Evolutionary conservation across 2,113 vertebrate species (phyloP).

Genomic region (Sturnus vulgaris): DNA sequence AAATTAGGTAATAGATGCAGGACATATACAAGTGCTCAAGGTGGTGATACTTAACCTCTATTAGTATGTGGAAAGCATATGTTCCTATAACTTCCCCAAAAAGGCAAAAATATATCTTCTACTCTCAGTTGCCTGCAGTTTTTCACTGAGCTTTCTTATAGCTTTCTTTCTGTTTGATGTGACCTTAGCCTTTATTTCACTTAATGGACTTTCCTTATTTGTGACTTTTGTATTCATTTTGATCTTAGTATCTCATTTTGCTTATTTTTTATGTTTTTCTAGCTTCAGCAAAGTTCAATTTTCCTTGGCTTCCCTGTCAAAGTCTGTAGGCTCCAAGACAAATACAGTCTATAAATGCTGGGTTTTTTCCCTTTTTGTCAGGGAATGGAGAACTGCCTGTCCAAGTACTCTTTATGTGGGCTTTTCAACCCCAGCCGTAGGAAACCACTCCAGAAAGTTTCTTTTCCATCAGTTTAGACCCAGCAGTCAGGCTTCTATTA

Average conservation of each 20-base stretch:
- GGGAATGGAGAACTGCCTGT: not conserved
- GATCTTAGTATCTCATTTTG: not conserved
- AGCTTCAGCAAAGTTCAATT: not conserved
- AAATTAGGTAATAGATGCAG: not conserved
- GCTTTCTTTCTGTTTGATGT: not conserved
- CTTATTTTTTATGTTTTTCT: not conserved
- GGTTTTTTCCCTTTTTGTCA: not conserved
- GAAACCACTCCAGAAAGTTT: constrained; percentile 27
- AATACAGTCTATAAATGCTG: not conserved
- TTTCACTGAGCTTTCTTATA: not conserved
- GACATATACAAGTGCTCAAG: not conserved
- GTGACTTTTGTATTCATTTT: not conserved
- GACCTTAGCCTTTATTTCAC: not conserved
- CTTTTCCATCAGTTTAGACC: not conserved
- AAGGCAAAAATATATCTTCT: not conserved
- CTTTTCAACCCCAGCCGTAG: not conserved
- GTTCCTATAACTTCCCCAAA: not conserved
- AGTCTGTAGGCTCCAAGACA: not conserved
- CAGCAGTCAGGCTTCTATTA: not conserved
- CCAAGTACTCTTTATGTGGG: not conserved
- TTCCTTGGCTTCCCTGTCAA: not conserved
- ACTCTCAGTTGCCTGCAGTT: not conserved
- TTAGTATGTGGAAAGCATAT: not conserved
- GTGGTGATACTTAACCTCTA: not conserved
- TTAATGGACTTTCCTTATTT: not conserved